phyloP scores from a whole-genome alignment of 2,113 vertebrate genomes.

The Ceratotherium simum region DNA sequence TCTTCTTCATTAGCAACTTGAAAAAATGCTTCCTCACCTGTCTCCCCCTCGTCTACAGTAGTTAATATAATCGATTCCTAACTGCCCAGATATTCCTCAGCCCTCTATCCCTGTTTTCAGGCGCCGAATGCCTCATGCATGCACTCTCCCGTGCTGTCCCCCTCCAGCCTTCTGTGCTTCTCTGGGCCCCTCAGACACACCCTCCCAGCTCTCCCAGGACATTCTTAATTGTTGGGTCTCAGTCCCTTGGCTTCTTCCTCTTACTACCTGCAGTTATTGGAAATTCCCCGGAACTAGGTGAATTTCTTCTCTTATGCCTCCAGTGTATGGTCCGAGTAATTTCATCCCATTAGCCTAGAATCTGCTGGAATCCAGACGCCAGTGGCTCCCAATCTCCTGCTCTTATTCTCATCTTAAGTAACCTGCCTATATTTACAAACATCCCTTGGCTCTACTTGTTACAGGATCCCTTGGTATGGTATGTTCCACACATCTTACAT shows the following conservation, averaged over 20 bases:
- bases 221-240: background rate
- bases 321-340: background rate
- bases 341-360: background rate
- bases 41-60: background rate
- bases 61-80: background rate
- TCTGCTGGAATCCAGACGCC: too few relatives aligned
- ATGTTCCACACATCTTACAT: background rate
- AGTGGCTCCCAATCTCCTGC: background rate
- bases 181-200: accelerated
- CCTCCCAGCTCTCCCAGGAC: too few relatives aligned
- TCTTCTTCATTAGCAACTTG: background rate
- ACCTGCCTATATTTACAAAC: background rate
- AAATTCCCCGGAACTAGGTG: background rate
- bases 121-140: accelerated
- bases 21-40: background rate
- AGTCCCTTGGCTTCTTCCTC: background rate
- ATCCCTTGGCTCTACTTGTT: background rate
- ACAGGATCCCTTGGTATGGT: too few relatives aligned
- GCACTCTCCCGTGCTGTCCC: background rate
- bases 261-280: background rate
- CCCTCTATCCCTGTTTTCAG: too few relatives aligned
- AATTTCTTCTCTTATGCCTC: background rate
- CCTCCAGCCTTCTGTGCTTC: background rate
- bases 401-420: accelerated
- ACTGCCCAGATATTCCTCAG: accelerated